These are phyloP conservation scores for Hippocampus abdominalis DNA, from an alignment of 2,113 vertebrate species.

Conservation along the genomic window DNA sequence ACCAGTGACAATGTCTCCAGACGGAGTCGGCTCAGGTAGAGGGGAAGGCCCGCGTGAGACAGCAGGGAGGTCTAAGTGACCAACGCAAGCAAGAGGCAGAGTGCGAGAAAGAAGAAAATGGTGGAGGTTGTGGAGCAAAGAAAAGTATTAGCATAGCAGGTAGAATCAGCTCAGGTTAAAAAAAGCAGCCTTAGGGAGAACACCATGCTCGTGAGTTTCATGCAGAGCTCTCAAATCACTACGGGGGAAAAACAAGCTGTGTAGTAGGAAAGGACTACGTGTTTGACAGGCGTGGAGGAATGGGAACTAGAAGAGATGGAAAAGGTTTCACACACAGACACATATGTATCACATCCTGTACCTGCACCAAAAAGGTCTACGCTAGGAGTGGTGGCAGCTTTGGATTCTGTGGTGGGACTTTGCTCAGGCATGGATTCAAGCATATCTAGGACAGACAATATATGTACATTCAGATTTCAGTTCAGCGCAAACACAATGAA, in stretches of 20 bases:
- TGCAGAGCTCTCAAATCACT: constrained; percentile 71
- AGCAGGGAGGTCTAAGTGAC: constrained; percentile 93
- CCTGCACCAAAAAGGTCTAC: constrained; percentile 99
- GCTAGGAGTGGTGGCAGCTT: constrained; percentile 92
- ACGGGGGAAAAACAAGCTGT: constrained; percentile 67
- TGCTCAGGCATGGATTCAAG: constrained; percentile 95
- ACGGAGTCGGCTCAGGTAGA: constrained; percentile 85
- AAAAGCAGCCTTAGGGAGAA: constrained; percentile 50
- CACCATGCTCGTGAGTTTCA: constrained; percentile 49
- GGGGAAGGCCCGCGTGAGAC: constrained; percentile 91
- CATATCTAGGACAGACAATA: constrained; percentile 94
- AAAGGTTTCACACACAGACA: constrained; percentile 66
- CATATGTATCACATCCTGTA: constrained; percentile 73
- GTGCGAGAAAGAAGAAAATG: constrained; percentile 64
- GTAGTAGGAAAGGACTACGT: constrained; percentile 36
- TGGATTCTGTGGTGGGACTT: constrained; percentile 85
- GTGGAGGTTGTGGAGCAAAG: constrained; percentile 54
- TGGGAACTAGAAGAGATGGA: constrained; percentile 60
- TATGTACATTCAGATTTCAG: constrained; percentile 63
- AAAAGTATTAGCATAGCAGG: constrained; percentile 62
- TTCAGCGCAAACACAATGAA: constrained; percentile 56
- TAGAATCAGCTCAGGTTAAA: constrained; percentile 46
- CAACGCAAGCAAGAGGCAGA: constrained; percentile 70
- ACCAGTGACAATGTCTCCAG: constrained; percentile 94
- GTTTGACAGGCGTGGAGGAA: constrained; percentile 51